Evolutionary conservation across 1,140 invertebrate species (phyloP).

Genomic region (Plutomurus gul): DNA sequence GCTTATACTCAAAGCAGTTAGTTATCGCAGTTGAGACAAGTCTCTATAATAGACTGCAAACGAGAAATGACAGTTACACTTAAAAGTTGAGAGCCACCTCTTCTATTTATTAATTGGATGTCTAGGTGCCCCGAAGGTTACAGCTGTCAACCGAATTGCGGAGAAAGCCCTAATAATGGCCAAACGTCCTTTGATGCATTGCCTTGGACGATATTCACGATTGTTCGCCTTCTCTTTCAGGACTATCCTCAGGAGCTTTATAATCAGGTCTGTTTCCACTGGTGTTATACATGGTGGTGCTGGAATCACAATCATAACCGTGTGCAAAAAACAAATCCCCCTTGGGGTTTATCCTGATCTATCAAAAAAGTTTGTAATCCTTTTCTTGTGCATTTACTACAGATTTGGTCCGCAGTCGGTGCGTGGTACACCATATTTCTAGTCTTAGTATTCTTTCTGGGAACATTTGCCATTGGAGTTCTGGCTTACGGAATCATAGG

Average conservation of each 20-base stretch:
- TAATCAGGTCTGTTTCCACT: constrained; percentile 20
- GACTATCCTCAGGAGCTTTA: constrained; percentile 19
- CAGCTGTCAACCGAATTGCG: background rate
- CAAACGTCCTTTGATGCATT: constrained; percentile 14
- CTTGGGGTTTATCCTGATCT: too few relatives aligned
- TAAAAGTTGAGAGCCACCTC: background rate
- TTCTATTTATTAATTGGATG: constrained; percentile 8
- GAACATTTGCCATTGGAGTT: constrained; percentile 14
- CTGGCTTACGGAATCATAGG: background rate
- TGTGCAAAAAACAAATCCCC: background rate
- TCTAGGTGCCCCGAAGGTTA: constrained; percentile 6
- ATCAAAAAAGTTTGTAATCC: background rate
- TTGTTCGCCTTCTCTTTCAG: background rate
- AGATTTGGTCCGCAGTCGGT: constrained; percentile 1
- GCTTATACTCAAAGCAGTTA: too few relatives aligned
- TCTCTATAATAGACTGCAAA: too few relatives aligned
- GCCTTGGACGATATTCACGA: constrained; percentile 11
- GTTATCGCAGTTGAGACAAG: too few relatives aligned
- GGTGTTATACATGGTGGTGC: too few relatives aligned
- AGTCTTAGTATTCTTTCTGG: background rate
- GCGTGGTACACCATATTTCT: constrained; percentile 11
- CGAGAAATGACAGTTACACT: background rate
- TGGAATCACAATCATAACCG: background rate
- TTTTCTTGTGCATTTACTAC: background rate
- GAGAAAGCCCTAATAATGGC: constrained; percentile 12